Percentiles rank a stretch among this genome's conserved stretches.
Evolutionary conservation across 30 jellyfish, hydroid and myxozoan species (phyloP).

Genomic region (Mastigias papua): DNA sequence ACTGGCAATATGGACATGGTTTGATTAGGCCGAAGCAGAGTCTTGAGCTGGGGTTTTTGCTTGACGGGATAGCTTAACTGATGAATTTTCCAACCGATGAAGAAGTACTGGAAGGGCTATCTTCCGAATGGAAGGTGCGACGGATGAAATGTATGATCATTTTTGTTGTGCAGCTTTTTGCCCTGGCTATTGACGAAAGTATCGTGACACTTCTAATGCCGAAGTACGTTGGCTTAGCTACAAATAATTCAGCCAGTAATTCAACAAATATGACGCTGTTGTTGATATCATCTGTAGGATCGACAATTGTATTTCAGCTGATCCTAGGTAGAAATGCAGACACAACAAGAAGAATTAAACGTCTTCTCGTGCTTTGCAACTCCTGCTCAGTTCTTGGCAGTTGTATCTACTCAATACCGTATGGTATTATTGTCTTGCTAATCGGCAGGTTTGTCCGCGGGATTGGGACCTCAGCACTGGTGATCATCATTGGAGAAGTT

Average conservation of each 20-base stretch:
- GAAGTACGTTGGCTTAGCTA: constrained; percentile 1
- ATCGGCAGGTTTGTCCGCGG: constrained; percentile 65
- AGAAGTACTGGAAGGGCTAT: constrained; percentile 26
- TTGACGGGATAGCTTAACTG: neutral
- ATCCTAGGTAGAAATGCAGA: constrained; percentile 55
- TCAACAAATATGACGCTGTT: neutral
- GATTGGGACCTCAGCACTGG: constrained; percentile 46
- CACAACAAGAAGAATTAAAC: constrained; percentile 25
- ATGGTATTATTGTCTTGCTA: constrained; percentile 15
- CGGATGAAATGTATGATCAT: constrained; percentile 44
- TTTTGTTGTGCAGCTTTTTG: constrained; percentile 42
- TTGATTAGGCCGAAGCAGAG: too few species aligned
- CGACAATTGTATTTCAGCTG: constrained; percentile 19
- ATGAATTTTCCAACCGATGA: constrained; percentile 27
- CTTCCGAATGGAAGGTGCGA: constrained; percentile 53
- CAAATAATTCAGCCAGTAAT: neutral
- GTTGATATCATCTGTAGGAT: neutral
- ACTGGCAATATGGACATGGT: too few species aligned
- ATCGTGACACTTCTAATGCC: constrained; percentile 24
- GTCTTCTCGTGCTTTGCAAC: constrained; percentile 34
- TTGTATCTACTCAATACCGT: constrained; percentile 39
- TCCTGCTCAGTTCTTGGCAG: constrained; percentile 41
- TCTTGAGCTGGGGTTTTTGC: too few species aligned
- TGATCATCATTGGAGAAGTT: constrained; percentile 60
- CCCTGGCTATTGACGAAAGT: constrained; percentile 20